These are phyloP conservation scores for Cynoglossus semilaevis DNA, from an alignment of 2,113 vertebrate genomes.

Conservation along the genomic window DNA sequence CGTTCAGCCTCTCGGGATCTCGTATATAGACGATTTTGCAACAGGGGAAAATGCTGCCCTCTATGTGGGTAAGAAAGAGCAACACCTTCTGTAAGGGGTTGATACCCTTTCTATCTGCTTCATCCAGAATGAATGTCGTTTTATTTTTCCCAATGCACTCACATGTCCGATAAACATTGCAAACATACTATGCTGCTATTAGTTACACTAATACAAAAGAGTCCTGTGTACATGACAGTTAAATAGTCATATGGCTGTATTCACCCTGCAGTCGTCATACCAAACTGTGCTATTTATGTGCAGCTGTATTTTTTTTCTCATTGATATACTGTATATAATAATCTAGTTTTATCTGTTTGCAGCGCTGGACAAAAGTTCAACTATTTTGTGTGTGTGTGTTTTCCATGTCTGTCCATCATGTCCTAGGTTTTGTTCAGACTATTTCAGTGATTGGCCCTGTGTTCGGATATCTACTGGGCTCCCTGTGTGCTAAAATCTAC, in stretches of 20 bases:
- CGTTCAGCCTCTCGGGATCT: slow-evolving; percentile 86
- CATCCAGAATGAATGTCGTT: neutral
- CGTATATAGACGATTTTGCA: slow-evolving; percentile 91
- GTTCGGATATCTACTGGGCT: slow-evolving; percentile 76
- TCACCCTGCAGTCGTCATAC: neutral
- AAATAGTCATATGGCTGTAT: neutral
- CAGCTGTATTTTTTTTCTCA: neutral
- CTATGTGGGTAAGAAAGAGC: slow-evolving; percentile 82
- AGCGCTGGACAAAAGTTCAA: too few species aligned
- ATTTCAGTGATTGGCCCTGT: slow-evolving; percentile 76
- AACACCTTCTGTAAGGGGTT: too few species aligned
- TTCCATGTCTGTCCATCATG: slow-evolving; percentile 8
- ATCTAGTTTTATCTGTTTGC: too few species aligned
- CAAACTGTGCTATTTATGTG: neutral
- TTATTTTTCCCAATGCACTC: neutral
- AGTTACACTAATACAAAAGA: neutral
- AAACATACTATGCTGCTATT: too few species aligned
- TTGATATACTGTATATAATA: neutral
- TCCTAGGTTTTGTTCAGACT: slow-evolving; percentile 75
- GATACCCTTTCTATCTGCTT: neutral
- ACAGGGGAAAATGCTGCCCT: slow-evolving; percentile 88
- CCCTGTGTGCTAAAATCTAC: slow-evolving; percentile 76
- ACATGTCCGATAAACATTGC: neutral
- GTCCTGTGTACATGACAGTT: neutral
- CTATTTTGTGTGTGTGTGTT: slow-evolving; percentile 7